Evolutionary conservation across 2,113 vertebrate species (phyloP).

Genomic region (Nothoprocta pentlandii): DNA sequence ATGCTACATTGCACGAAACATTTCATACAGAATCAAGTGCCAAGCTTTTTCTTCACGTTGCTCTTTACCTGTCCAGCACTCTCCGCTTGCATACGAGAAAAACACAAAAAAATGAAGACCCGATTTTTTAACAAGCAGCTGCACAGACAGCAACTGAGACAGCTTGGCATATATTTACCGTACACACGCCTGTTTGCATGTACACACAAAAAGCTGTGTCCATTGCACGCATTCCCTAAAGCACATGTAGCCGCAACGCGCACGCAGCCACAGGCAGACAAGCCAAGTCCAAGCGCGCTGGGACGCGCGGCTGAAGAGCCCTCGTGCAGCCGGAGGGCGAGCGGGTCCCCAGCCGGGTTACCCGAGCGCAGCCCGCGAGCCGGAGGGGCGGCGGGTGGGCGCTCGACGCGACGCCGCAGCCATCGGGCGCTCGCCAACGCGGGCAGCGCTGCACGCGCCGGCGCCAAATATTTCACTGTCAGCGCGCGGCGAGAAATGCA

Average conservation of each 20-base stretch:
- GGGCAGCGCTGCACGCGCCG: too few species aligned
- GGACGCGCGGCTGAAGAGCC: too few species aligned
- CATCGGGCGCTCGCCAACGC: too few species aligned
- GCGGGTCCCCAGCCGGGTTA: too few species aligned
- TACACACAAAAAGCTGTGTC: not conserved
- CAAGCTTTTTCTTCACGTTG: not conserved
- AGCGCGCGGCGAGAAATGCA: slow-evolving; percentile 81
- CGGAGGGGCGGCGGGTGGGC: too few species aligned
- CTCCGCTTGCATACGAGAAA: not conserved
- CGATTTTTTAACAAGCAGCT: slow-evolving; percentile 33
- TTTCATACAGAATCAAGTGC: not conserved
- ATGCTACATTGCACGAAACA: not conserved
- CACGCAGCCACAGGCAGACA: not conserved
- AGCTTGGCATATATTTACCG: not conserved
- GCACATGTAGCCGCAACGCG: not conserved
- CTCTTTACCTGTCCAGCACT: not conserved
- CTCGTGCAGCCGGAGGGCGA: too few species aligned
- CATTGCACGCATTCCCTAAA: not conserved
- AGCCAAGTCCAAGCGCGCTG: too few species aligned
- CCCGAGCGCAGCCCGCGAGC: too few species aligned
- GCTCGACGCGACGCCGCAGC: too few species aligned
- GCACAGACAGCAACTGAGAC: not conserved
- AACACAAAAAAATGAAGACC: slow-evolving; percentile 1
- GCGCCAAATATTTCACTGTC: slow-evolving; percentile 98
- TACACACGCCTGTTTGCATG: not conserved